phyloP scores from a whole-genome alignment of 2,888 invertebrate genomes.

The Cylindroiulus punctatus region DNA sequence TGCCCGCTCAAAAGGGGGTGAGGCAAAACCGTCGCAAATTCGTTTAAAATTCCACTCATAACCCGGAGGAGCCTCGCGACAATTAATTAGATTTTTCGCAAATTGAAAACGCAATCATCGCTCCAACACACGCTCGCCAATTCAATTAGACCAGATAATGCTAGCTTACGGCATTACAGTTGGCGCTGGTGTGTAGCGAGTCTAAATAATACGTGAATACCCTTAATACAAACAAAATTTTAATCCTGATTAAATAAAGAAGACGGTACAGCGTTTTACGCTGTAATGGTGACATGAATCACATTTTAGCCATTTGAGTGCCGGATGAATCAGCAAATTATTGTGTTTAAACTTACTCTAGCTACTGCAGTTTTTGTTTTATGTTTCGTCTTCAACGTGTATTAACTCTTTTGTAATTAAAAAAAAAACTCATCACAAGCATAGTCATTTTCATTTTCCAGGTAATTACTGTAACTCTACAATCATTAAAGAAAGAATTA shows the following conservation, averaged over 20 bases:
- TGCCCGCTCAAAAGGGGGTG: not conserved
- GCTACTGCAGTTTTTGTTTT: too few species aligned
- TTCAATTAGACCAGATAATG: constrained; percentile 21
- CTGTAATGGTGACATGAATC: not conserved
- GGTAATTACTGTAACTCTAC: too few species aligned
- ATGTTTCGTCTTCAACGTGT: too few species aligned
- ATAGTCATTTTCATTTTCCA: too few species aligned
- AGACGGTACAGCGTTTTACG: not conserved
- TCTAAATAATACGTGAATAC: not conserved
- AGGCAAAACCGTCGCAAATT: not conserved
- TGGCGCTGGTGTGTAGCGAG: not conserved
- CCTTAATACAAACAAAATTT: constrained; percentile 5
- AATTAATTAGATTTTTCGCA: constrained; percentile 26
- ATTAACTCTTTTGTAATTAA: too few species aligned
- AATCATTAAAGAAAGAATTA: too few species aligned
- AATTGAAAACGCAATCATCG: constrained; percentile 32
- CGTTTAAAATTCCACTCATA: constrained; percentile 13
- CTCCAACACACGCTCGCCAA: not conserved
- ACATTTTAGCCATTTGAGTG: too few species aligned
- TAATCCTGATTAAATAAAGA: constrained; percentile 16
- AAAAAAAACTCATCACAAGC: too few species aligned
- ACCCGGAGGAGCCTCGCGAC: not conserved
- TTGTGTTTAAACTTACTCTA: too few species aligned
- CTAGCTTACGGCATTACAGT: not conserved
- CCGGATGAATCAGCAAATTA: too few species aligned